These are phyloP conservation scores for Sebastes umbrosus DNA, from an alignment of 2,797 vertebrate species.

Conservation along the genomic window DNA sequence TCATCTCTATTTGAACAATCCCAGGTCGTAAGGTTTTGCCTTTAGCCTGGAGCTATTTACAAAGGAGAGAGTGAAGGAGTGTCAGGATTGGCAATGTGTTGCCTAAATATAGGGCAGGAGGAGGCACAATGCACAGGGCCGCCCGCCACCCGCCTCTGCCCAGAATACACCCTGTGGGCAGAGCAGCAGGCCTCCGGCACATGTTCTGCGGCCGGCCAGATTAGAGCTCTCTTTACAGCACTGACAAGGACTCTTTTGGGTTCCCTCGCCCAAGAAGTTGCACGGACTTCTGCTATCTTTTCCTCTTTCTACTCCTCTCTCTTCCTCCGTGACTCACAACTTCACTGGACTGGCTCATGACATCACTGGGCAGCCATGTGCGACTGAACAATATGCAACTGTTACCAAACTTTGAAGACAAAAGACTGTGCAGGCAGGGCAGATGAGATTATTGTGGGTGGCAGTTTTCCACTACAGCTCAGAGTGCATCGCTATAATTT, in stretches of 20 bases:
- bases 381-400: constrained; percentile 80
- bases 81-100: constrained; percentile 70
- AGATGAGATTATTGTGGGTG: constrained; percentile 82
- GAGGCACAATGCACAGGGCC: constrained; percentile 80
- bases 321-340: constrained; percentile 48
- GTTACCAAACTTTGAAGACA: constrained; percentile 80
- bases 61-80: constrained; percentile 71
- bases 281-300: constrained; percentile 74
- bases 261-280: constrained; percentile 80
- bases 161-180: constrained; percentile 83
- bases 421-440: constrained; percentile 73
- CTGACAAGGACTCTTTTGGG: constrained; percentile 80
- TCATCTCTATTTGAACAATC: constrained; percentile 60
- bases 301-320: constrained; percentile 49
- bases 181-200: constrained; percentile 82
- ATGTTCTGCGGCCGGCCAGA: constrained; percentile 83
- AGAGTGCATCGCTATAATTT: constrained; percentile 81
- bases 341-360: constrained; percentile 50
- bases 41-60: constrained; percentile 75
- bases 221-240: constrained; percentile 84
- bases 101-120: constrained; percentile 82
- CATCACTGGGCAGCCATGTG: constrained; percentile 77
- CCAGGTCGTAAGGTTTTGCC: constrained; percentile 62
- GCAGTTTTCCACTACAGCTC: constrained; percentile 84
- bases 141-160: constrained; percentile 76